A percentile compares a stretch with the other conserved stretches of the same genome.
These are phyloP conservation scores for Jordanella pulchra DNA, from an alignment of 2,797 vertebrate species.

Conservation along the genomic window DNA sequence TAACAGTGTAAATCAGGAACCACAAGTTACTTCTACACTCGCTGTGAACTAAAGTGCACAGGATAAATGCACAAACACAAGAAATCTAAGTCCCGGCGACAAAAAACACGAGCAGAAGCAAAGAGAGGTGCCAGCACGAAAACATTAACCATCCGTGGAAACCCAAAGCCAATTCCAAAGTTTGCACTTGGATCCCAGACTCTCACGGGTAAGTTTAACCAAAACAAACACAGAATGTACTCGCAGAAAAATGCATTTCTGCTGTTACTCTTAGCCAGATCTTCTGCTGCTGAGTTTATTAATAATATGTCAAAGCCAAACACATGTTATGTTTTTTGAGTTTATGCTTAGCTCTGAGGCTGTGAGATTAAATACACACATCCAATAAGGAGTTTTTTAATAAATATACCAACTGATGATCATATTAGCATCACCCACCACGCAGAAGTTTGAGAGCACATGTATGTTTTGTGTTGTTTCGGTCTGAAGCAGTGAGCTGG, in stretches of 20 bases:
- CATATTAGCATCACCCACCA: slow-evolving; percentile 6
- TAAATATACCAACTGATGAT: slow-evolving; percentile 19
- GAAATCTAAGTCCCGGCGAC: slow-evolving; percentile 34
- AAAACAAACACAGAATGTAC: slow-evolving; percentile 75
- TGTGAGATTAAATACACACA: slow-evolving; percentile 34
- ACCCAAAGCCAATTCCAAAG: slow-evolving; percentile 70
- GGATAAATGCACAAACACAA: slow-evolving; percentile 38
- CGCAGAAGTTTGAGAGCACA: slow-evolving; percentile 11
- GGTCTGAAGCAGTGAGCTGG: slow-evolving; percentile 49
- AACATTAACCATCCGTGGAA: slow-evolving; percentile 69
- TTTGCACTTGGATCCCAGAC: slow-evolving; percentile 71
- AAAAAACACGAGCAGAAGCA: slow-evolving; percentile 59
- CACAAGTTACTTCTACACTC: slow-evolving; percentile 36
- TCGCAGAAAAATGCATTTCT: slow-evolving; percentile 56
- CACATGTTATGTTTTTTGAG: slow-evolving; percentile 47
- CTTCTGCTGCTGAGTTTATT: slow-evolving; percentile 63
- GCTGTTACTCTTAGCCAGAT: slow-evolving; percentile 55
- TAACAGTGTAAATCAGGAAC: slow-evolving; percentile 14
- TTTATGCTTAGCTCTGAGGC: slow-evolving; percentile 32
- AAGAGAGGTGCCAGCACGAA: slow-evolving; percentile 66
- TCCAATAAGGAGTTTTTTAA: slow-evolving; percentile 1
- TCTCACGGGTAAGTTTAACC: slow-evolving; percentile 71
- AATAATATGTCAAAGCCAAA: slow-evolving; percentile 51
- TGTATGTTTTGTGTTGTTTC: slow-evolving; percentile 6
- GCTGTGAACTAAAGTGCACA: slow-evolving; percentile 41